Evolutionary conservation across 2,113 vertebrate species (phyloP).

Genomic region (Pantherophis guttatus): DNA sequence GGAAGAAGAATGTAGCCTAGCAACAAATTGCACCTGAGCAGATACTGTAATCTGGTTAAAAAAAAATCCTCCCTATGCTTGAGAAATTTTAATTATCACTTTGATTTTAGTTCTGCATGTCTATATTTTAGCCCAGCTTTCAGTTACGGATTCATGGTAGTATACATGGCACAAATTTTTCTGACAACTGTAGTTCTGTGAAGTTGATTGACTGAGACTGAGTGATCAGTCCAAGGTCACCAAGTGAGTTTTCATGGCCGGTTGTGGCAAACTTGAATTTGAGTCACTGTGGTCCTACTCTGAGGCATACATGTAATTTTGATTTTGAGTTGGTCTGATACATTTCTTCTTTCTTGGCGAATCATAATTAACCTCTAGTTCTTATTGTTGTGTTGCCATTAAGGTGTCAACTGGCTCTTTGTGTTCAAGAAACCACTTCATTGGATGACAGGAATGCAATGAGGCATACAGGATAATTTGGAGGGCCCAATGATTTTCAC

Average conservation of each 20-base stretch:
- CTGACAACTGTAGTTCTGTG: neutral
- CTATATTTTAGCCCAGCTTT: neutral
- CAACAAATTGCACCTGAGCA: neutral
- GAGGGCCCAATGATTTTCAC: neutral
- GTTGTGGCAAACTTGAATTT: neutral
- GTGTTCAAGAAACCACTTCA: neutral
- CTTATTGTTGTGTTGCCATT: neutral
- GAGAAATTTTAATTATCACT: neutral
- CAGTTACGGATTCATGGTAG: neutral
- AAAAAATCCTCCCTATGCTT: no score
- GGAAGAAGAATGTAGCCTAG: neutral
- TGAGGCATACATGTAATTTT: neutral
- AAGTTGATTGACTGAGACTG: neutral
- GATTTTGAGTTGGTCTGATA: neutral
- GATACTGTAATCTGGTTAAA: neutral
- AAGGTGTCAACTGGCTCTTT: neutral
- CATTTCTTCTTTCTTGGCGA: neutral
- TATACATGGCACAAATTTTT: neutral
- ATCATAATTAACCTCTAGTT: no score
- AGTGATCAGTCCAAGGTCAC: neutral
- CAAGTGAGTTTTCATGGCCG: neutral
- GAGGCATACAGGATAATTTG: neutral
- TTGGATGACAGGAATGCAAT: neutral
- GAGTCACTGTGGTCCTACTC: neutral
- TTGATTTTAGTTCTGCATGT: neutral